Evolutionary conservation across 35 echinoderm and acorn worm genomes (phyloP).

Genomic region (Ophioderma brevispina): DNA sequence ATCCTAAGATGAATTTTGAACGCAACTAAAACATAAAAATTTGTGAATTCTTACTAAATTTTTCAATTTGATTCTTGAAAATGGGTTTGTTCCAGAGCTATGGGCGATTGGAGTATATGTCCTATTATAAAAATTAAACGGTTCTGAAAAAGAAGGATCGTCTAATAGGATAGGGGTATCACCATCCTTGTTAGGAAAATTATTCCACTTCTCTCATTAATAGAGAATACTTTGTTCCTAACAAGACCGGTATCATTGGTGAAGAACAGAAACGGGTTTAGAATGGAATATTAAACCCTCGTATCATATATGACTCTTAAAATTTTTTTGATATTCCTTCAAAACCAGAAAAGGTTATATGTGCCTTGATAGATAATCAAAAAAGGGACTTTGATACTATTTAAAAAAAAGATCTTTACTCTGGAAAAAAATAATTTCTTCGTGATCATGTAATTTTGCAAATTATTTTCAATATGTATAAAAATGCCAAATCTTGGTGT

Average conservation of each 20-base stretch:
- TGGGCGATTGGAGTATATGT: no score
- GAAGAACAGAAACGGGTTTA: constrained; percentile 64
- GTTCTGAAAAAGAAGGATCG: no score
- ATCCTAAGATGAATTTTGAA: background rate
- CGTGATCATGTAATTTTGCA: constrained; percentile 43
- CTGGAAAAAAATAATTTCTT: constrained; percentile 50
- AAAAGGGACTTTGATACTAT: constrained; percentile 45
- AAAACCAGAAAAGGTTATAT: constrained; percentile 36
- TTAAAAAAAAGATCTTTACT: constrained; percentile 34
- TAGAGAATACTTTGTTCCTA: no score
- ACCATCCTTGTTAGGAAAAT: constrained; percentile 45
- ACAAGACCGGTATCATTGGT: constrained; percentile 26
- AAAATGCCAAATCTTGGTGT: background rate
- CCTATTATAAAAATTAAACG: no score
- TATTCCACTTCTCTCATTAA: constrained; percentile 42
- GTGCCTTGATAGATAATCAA: constrained; percentile 35
- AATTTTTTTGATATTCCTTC: constrained; percentile 38
- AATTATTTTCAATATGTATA: constrained; percentile 49
- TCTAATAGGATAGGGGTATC: no score
- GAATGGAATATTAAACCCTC: constrained; percentile 31
- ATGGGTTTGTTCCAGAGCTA: no score
- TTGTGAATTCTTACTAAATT: no score
- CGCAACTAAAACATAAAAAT: no score
- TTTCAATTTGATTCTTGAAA: no score
- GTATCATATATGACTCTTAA: constrained; percentile 39